Base-by-base conservation (phyloP, 2,797 vertebrate genomes). In the Cottoperca gobio region DNA sequence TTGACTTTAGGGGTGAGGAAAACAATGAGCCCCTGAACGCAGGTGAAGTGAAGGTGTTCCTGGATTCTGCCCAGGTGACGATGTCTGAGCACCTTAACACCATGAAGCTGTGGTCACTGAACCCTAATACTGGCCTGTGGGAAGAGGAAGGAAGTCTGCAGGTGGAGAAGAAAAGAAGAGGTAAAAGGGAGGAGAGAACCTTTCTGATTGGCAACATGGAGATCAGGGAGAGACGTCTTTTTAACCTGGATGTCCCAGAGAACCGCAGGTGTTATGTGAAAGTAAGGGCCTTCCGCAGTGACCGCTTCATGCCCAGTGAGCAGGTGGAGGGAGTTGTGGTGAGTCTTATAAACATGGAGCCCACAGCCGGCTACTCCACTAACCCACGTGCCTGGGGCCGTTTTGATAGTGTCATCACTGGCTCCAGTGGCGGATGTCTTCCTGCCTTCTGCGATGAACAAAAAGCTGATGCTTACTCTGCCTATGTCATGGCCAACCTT, bases 201-300 rank as follows among this genome's bases (percentile, higher is more conserved):
- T 99, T 99, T 87, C 91, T 99, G 69, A 95, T 99, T 57, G 98
- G 98, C 21, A 99, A 99, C 87, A 97, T 99, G 98, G 98, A 99
- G 93, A 99, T 99, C 84, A 95, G 97, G 55, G 98, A 99, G 80
- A 93, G 98, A 70, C 89, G 98, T 49, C 94, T 99, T 35, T 99
- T 99, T 81, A 99, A 99, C 93, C 88, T 99, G 40, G 98, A 99
- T 0, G 98, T 99, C 23, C 98, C 98, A 0, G 98, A 99, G 84
- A 97, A 94, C 88, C 94, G 98, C 33, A 95, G 98, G 69, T 99
- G 98, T 82, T 99, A 98, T 0, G 91, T 99, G 53, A 99, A 99
- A 91, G 94, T 99, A 49, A 94, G 98, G 49, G 95, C 96, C 2
- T 99, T 99, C 84, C 95, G 97, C 35, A 97, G 98, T 0, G 97